A percentile compares a stretch with the other conserved stretches of the same genome.
phyloP scores from a whole-genome alignment of 2,797 vertebrate species.

The Euthynnus affinis region DNA sequence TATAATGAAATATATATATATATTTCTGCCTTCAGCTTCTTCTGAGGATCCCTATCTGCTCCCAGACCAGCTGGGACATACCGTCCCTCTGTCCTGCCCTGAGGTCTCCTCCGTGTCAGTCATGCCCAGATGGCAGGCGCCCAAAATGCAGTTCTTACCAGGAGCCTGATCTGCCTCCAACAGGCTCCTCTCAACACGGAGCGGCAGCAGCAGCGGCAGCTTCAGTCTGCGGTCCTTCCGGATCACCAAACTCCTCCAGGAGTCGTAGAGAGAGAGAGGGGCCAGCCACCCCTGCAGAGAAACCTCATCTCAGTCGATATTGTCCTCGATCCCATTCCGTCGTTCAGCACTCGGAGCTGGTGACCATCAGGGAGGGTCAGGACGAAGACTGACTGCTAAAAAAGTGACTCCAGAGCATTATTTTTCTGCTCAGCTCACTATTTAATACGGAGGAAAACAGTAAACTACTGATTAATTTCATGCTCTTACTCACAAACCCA shows the following conservation, averaged over 20 bases:
- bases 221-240: slow-evolving; percentile 39
- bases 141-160: neutral
- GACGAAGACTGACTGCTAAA: slow-evolving; percentile 15
- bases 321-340: slow-evolving; percentile 34
- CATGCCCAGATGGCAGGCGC: slow-evolving; percentile 12
- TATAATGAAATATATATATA: no score
- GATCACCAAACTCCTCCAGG: slow-evolving; percentile 30
- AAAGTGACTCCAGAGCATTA: neutral
- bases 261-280: slow-evolving; percentile 15
- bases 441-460: neutral
- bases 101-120: slow-evolving; percentile 8
- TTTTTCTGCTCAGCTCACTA: neutral
- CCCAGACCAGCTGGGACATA: slow-evolving; percentile 4
- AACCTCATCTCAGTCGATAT: slow-evolving; percentile 32
- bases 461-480: neutral
- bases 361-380: slow-evolving; percentile 15
- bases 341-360: neutral
- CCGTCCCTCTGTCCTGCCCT: neutral
- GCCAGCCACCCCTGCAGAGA: slow-evolving; percentile 41
- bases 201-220: slow-evolving; percentile 20
- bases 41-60: neutral
- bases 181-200: neutral
- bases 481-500: no score
- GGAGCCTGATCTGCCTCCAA: slow-evolving; percentile 18
- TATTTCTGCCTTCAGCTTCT: neutral